phyloP scores from a whole-genome alignment of 2,797 vertebrate genomes.

The Melanotaenia maccullochi region DNA sequence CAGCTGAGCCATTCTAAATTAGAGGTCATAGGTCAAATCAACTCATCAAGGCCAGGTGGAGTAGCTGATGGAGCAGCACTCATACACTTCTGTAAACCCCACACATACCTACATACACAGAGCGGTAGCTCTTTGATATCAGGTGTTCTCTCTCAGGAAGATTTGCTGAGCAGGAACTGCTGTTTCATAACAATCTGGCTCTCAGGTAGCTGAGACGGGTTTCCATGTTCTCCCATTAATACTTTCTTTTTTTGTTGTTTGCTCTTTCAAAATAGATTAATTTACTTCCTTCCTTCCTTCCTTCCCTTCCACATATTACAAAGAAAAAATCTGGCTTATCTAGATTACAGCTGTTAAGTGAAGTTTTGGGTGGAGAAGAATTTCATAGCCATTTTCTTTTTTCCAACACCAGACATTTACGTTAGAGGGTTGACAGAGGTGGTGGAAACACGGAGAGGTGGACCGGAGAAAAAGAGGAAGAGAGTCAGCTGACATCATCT shows the following conservation, averaged over 20 bases:
- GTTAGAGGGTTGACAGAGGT: slow-evolving; percentile 13
- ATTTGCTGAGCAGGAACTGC: slow-evolving; percentile 28
- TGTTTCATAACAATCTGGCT: slow-evolving; percentile 34
- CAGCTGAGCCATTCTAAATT: slow-evolving; percentile 35
- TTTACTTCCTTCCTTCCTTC: slow-evolving; percentile 33
- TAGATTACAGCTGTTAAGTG: slow-evolving; percentile 5
- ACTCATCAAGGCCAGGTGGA: slow-evolving; percentile 56
- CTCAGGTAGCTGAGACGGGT: background rate
- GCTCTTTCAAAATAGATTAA: slow-evolving; percentile 21
- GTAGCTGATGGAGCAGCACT: slow-evolving; percentile 41
- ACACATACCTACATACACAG: slow-evolving; percentile 15
- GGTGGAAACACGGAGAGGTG: slow-evolving; percentile 24
- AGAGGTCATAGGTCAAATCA: slow-evolving; percentile 47
- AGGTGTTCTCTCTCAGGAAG: slow-evolving; percentile 21
- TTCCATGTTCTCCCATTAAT: slow-evolving; percentile 12
- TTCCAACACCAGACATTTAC: background rate
- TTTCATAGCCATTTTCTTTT: slow-evolving; percentile 32
- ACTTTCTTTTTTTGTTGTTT: slow-evolving; percentile 10
- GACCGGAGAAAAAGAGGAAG: slow-evolving; percentile 51
- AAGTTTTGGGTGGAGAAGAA: slow-evolving; percentile 12
- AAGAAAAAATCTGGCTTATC: slow-evolving; percentile 13
- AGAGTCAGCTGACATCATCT: slow-evolving; percentile 71
- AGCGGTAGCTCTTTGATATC: slow-evolving; percentile 44
- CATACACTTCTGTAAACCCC: background rate
- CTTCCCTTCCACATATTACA: background rate